A percentile compares a stretch with the other conserved stretches of the same genome.
Evolutionary conservation across 1,140 invertebrate genomes (phyloP).

Genomic region (Achatina immaculata): DNA sequence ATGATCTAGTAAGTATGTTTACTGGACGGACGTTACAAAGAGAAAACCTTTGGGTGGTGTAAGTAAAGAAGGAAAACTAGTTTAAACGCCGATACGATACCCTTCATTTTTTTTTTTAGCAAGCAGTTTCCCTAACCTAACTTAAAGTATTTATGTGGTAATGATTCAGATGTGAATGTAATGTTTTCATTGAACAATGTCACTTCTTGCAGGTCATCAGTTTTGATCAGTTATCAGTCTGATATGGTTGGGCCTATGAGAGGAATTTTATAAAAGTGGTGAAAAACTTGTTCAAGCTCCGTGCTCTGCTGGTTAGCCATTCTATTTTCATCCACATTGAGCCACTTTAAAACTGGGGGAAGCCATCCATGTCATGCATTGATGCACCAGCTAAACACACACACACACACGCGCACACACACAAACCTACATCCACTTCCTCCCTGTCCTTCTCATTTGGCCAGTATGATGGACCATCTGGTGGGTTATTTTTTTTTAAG

Average conservation of each 20-base stretch:
- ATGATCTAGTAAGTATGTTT: conserved; percentile 53
- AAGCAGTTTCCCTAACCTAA: not conserved
- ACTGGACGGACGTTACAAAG: not conserved
- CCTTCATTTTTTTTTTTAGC: not conserved
- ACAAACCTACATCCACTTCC: no score
- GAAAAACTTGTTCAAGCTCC: not conserved
- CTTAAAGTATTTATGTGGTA: not conserved
- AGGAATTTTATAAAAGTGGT: not conserved
- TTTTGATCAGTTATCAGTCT: not conserved
- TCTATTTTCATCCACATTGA: no score
- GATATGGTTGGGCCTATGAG: not conserved
- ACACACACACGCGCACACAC: no score
- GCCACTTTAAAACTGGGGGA: no score
- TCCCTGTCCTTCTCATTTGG: no score
- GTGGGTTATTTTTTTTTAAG: no score
- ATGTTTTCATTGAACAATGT: not conserved
- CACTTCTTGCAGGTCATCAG: not conserved
- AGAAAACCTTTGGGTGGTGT: not conserved
- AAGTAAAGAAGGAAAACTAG: no score
- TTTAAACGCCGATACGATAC: no score
- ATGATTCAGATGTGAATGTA: not conserved
- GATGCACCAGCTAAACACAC: no score
- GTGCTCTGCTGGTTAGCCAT: not conserved
- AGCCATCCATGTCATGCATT: no score
- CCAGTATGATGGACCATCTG: no score